phyloP scores from a whole-genome alignment of 2,888 invertebrate genomes.

The Acrocera orbiculus region DNA sequence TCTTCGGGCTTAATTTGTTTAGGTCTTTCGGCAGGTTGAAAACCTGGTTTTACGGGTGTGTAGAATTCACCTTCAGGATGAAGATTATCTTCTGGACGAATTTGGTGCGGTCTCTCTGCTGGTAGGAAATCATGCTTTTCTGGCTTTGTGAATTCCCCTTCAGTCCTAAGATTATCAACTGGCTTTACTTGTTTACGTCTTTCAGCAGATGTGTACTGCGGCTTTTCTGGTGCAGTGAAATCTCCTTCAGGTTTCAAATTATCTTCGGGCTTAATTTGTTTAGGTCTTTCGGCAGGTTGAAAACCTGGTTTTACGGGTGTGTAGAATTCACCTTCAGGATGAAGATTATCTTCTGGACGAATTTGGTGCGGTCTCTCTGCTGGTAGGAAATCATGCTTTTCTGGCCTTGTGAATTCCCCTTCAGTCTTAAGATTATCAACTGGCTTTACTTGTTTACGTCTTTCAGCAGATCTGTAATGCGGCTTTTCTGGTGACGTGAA shows the following conservation, averaged over 20 bases:
- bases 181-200: constrained; percentile 22
- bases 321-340: constrained; percentile 32
- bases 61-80: constrained; percentile 33
- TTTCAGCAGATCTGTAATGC: constrained; percentile 32
- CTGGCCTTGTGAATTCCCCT: constrained; percentile 34
- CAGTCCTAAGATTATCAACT: constrained; percentile 28
- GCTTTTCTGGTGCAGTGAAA: constrained; percentile 24
- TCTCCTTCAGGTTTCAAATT: constrained; percentile 32
- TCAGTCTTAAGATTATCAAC: constrained; percentile 29
- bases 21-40: constrained; percentile 31
- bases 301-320: constrained; percentile 36
- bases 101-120: constrained; percentile 30
- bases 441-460: constrained; percentile 32
- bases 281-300: constrained; percentile 30
- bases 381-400: constrained; percentile 30
- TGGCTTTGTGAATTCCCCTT: constrained; percentile 31
- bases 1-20: constrained; percentile 31
- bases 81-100: constrained; percentile 35
- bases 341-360: constrained; percentile 31
- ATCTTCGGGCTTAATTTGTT: constrained; percentile 28
- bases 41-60: constrained; percentile 27
- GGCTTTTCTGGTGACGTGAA: constrained; percentile 21
- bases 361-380: constrained; percentile 11
- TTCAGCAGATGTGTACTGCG: constrained; percentile 28
- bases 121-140: constrained; percentile 20